Evolutionary conservation across 2,113 vertebrate genomes (phyloP), one percentile per base, ranked within the genome.

Genomic region (Noturus placidus): DNA sequence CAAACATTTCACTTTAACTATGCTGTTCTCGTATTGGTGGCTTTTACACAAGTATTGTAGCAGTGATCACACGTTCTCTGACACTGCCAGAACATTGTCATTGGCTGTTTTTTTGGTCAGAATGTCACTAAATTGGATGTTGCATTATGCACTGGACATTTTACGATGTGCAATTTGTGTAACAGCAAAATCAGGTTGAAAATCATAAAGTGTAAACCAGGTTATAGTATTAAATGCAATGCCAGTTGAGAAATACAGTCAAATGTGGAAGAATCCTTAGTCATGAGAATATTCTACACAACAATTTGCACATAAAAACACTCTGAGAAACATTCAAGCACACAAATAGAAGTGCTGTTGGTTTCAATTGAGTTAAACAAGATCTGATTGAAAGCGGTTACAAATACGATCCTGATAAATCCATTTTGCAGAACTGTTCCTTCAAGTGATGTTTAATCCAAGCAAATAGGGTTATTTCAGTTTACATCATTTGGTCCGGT

Each of bases 381-480:
- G 80, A 38, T 50, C 38, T 46, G 22, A 35, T 82, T 82, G 65
- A 63, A n/a, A 50, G 65, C 6, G 46, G 25, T 56, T 35, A 85
- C 42, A 38, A 56, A n/a, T 77, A 50, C 27, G 72, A 76, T 54
- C 3, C 15, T 52, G 65, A 82, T 35, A 33, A 1, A 80, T 79
- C 20, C 15, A 59, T 54, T 80, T 50, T 54, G 70, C 54, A 63
- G 30, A 63, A 87, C 67, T 82, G 87, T 79, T 89, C 82, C 82
- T 87, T 84, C 86, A 81, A 80, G 56, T 85, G 42, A 56, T 85
- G 82, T 89, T 81, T 83, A 25, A 83, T 83, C 56, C 54, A 82
- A 82, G 57, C 52, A 30, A 50, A 8, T 46, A 86, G 15, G 22
- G 20, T 54, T 14, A 85, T 42, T 30, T 79, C n/a, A 65, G 30